Percentiles rank a stretch among this genome's conserved stretches.
phyloP scores from a whole-genome alignment of 2,113 vertebrate genomes.

The Tricholaema leucomelas region DNA sequence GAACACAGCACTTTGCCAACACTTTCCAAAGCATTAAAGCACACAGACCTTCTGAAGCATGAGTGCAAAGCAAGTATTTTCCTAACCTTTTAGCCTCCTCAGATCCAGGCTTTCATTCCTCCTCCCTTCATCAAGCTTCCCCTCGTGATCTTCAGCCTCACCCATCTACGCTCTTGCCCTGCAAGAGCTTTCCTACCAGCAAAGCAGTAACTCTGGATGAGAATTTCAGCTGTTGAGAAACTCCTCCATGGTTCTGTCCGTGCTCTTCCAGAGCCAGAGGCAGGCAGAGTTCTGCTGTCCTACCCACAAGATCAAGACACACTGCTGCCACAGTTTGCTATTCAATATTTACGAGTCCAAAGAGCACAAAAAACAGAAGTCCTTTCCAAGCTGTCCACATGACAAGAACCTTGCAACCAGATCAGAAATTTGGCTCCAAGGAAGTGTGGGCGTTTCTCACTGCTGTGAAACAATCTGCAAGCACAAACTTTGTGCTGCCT shows the following conservation, averaged over 20 bases:
- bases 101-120: not conserved
- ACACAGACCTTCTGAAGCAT: not conserved
- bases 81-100: not conserved
- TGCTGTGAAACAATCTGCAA: not conserved
- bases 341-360: constrained; percentile 35
- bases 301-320: not conserved
- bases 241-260: not conserved
- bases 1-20: not conserved
- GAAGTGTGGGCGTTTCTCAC: not conserved
- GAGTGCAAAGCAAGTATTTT: not conserved
- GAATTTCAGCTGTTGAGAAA: constrained; percentile 10
- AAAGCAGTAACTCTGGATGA: not conserved
- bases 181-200: not conserved
- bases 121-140: not conserved
- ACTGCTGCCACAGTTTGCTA: not conserved
- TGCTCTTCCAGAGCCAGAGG: not conserved
- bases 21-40: not conserved
- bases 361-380: constrained; percentile 8
- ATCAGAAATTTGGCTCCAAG: not conserved
- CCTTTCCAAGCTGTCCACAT: not conserved
- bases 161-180: not conserved
- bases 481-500: not conserved
- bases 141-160: not conserved
- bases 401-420: not conserved
- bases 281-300: not conserved